A percentile compares a stretch with the other conserved stretches of the same genome.
phyloP scores from a whole-genome alignment of 2,113 vertebrate species.

The Meles meles region DNA sequence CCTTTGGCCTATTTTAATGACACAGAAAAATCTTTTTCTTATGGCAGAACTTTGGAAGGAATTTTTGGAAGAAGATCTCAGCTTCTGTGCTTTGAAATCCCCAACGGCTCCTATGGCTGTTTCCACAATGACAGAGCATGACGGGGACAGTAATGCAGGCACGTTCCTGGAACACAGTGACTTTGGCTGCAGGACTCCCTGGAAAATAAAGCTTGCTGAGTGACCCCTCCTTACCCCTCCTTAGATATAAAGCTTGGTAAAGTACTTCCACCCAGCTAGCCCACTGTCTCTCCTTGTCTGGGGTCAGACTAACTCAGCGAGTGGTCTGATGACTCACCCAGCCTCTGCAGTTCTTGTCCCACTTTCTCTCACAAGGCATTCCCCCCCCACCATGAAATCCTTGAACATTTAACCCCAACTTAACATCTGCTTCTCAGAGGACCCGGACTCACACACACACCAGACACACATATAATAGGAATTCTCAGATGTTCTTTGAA shows the following conservation, averaged over 20 bases:
- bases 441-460: not conserved
- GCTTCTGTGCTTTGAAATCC: not conserved
- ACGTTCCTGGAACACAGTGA: accelerated
- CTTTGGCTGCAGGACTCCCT: not conserved
- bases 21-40: not conserved
- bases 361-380: not conserved
- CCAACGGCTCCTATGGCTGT: not conserved
- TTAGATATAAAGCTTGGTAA: not conserved
- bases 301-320: not conserved
- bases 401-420: not conserved
- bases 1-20: not conserved
- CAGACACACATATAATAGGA: not conserved
- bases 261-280: not conserved
- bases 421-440: not conserved
- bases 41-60: not conserved
- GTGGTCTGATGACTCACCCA: not conserved
- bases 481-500: not conserved
- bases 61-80: not conserved
- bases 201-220: too few species aligned
- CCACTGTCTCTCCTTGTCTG: not conserved
- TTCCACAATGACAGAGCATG: not conserved
- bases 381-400: not conserved
- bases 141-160: not conserved
- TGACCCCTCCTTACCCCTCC: not conserved
- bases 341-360: not conserved